phyloP scores from a whole-genome alignment of 2,113 vertebrate genomes.

The Callorhinus ursinus region DNA sequence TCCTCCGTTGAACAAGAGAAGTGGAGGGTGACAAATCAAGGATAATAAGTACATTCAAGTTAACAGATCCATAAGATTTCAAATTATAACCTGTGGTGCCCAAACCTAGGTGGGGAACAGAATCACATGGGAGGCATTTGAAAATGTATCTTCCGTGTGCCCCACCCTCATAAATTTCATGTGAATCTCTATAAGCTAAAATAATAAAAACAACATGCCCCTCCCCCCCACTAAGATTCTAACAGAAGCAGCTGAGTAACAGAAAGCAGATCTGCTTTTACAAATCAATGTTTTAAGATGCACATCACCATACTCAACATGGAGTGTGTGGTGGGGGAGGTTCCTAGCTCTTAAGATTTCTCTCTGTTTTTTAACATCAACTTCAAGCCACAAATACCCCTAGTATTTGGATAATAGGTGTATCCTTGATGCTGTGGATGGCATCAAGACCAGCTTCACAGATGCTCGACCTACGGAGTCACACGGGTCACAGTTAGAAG shows the following conservation, averaged over 20 bases:
- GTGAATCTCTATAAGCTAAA: background rate
- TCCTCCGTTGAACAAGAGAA: background rate
- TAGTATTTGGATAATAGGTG: background rate
- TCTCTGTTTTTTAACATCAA: background rate
- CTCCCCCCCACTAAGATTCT: background rate
- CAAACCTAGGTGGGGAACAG: background rate
- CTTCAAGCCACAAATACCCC: background rate
- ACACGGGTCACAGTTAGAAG: background rate
- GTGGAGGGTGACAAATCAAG: background rate
- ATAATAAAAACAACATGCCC: background rate
- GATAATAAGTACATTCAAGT: background rate
- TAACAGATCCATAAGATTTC: background rate
- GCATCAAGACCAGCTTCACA: background rate
- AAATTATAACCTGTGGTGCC: background rate
- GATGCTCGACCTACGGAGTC: background rate
- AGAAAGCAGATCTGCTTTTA: background rate
- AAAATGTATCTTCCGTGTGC: background rate
- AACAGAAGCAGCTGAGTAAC: background rate
- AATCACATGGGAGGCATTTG: background rate
- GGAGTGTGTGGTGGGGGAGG: background rate
- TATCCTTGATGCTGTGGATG: too few species aligned
- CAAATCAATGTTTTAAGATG: background rate
- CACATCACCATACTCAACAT: background rate
- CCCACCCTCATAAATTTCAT: background rate
- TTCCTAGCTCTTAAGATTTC: background rate